A percentile compares a stretch with the other conserved stretches of the same genome.
These are phyloP conservation scores for Psittacus erithacus DNA, from an alignment of 2,113 vertebrate species.

Conservation along the genomic window DNA sequence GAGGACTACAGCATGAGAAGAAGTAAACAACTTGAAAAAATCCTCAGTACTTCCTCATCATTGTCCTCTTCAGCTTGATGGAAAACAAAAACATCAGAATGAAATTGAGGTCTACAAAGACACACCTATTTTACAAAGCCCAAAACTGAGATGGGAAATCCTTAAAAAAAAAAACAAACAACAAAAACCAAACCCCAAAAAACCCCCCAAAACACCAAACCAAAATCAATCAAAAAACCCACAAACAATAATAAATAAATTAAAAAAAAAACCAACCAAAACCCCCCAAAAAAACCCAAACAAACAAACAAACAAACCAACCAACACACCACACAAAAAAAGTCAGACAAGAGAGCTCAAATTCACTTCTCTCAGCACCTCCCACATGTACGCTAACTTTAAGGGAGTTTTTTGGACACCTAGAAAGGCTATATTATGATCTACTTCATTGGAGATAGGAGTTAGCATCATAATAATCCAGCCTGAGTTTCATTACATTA, in stretches of 20 bases:
- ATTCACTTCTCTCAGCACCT: background rate
- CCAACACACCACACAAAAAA: background rate
- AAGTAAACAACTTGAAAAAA: background rate
- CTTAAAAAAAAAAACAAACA: background rate
- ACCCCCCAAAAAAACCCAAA: background rate
- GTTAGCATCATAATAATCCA: background rate
- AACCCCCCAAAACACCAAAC: too few species aligned
- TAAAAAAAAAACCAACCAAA: too few species aligned
- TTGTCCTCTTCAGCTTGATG: background rate
- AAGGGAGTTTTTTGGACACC: background rate
- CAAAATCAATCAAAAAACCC: too few species aligned
- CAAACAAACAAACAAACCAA: background rate
- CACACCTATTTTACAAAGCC: background rate
- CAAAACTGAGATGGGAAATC: background rate
- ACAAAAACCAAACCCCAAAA: background rate
- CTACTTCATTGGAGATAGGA: background rate
- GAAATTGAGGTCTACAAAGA: background rate
- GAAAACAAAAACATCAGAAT: background rate
- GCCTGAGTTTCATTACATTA: background rate
- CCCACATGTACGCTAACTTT: background rate
- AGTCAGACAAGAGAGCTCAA: background rate
- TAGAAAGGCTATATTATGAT: background rate
- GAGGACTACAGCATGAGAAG: background rate
- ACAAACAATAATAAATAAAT: too few species aligned
- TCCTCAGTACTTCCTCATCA: background rate